Evolutionary conservation across 2,113 vertebrate species (phyloP), one percentile per base, ranked within the genome.

Genomic region (Eurypyga helias): DNA sequence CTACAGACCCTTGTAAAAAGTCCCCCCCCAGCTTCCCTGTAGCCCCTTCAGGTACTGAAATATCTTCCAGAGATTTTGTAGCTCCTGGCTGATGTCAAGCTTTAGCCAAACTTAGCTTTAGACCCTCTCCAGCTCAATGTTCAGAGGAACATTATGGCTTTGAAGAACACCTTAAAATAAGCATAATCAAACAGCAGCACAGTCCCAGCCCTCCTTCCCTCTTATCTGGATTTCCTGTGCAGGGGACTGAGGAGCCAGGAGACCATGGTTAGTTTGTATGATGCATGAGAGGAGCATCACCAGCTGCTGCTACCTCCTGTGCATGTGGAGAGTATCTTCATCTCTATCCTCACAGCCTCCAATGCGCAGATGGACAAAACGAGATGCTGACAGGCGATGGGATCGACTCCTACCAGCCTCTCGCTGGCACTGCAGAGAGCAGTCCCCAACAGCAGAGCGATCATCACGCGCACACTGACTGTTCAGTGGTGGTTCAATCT

Each of bases 401-500:
- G 41, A 29, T 12, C 0, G 1, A 28, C 14, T 77, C 58, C 62
- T 13, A 24, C 15, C 1, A 1, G 36, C 28, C 61, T 49, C n/a
- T 21, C 51, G 45, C 11, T 3, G 34, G 33, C 17, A 46, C 24
- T 31, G 76, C 64, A 60, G 69, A 71, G 28, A 31, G 14, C 0
- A 0, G 33, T 23, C 29, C 49, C 48, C 52, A 62, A 23, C 5
- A 17, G 78, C 61, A 25, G 48, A 45, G n/a, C 0, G 1, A 58
- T 14, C 38, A n/a, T 8, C 49, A 41, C 29, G 25, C 6, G 0
- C 20, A 25, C 0, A 0, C n/a, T 7, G 2, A 60, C 38, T 31
- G 34, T 13, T 34, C 51, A 28, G n/a, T 23, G 29, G 23, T 6
- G 7, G 55, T 29, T 52, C 48, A 34, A 8, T 16, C 36, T 75